Evolutionary conservation across 2,797 vertebrate genomes (phyloP).

Genomic region (Naso thynnoides): DNA sequence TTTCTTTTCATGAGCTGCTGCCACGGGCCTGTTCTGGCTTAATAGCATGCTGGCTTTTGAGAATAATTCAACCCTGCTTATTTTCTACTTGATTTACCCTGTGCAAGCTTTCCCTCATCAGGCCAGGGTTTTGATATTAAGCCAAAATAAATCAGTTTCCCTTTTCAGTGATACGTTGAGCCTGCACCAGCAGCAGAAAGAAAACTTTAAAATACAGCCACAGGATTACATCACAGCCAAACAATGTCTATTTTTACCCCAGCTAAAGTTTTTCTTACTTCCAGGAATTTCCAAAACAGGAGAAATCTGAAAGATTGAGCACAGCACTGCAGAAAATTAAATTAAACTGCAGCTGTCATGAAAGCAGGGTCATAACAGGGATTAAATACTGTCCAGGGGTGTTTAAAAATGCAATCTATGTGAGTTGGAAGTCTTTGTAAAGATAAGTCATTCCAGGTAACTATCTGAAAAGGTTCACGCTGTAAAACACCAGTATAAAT

Average conservation of each 20-base stretch:
- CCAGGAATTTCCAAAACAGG: constrained; percentile 83
- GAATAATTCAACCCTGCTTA: constrained; percentile 81
- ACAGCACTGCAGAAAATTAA: constrained; percentile 45
- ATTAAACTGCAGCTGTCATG: constrained; percentile 49
- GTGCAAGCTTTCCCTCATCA: constrained; percentile 75
- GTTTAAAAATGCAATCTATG: constrained; percentile 36
- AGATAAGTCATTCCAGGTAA: constrained; percentile 26
- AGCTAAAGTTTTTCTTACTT: constrained; percentile 76
- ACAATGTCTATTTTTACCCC: constrained; percentile 84
- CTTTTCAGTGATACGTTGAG: constrained; percentile 67
- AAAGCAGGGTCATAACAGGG: constrained; percentile 48
- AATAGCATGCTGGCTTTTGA: constrained; percentile 76
- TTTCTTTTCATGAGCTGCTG: constrained; percentile 74
- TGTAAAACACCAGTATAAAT: neutral
- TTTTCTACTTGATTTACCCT: constrained; percentile 82
- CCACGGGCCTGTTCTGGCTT: constrained; percentile 61
- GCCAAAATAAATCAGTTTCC: constrained; percentile 81
- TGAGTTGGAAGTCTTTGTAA: constrained; percentile 25
- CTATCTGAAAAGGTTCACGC: neutral
- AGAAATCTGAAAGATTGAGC: constrained; percentile 67
- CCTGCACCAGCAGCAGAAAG: constrained; percentile 64
- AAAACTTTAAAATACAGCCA: constrained; percentile 71
- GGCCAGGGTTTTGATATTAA: constrained; percentile 74
- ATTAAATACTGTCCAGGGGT: constrained; percentile 41
- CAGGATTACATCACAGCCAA: constrained; percentile 81